Evolutionary conservation across 1,140 invertebrate genomes (phyloP).

Genomic region (Lepidurus arcticus): DNA sequence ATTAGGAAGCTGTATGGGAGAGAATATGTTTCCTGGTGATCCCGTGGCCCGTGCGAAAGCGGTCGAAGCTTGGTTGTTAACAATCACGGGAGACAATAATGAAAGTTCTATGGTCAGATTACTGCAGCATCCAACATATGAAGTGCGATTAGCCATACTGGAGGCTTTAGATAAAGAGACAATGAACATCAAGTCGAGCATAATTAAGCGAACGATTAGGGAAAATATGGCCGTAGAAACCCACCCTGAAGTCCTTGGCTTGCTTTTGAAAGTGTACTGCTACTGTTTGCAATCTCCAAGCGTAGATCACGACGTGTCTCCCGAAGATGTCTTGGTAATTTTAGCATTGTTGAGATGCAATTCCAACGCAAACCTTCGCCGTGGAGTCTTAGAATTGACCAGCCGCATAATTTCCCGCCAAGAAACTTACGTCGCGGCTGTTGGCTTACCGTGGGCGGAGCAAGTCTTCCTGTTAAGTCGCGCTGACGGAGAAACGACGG

Average conservation of each 20-base stretch:
- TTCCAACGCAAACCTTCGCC: neutral
- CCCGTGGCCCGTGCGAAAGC: constrained; percentile 23
- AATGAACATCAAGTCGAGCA: neutral
- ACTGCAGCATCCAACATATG: constrained; percentile 24
- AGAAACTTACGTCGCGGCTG: neutral
- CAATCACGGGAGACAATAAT: neutral
- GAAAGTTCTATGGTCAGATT: neutral
- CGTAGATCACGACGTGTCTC: neutral
- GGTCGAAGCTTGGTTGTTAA: neutral
- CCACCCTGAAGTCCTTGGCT: neutral
- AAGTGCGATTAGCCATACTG: constrained; percentile 21
- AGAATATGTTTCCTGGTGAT: neutral
- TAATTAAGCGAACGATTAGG: neutral
- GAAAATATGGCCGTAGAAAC: neutral
- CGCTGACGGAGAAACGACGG: neutral
- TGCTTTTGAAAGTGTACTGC: neutral
- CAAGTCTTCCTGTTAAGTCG: neutral
- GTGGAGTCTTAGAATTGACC: neutral
- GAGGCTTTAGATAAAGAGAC: neutral
- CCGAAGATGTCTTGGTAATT: neutral
- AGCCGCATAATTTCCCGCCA: neutral
- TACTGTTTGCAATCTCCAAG: neutral
- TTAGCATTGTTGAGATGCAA: neutral
- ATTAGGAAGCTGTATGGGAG: too few relatives aligned
- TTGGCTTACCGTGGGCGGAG: neutral